Conservation (phyloP, 2,888 invertebrate species). For the Drosophila rellima region DNA sequence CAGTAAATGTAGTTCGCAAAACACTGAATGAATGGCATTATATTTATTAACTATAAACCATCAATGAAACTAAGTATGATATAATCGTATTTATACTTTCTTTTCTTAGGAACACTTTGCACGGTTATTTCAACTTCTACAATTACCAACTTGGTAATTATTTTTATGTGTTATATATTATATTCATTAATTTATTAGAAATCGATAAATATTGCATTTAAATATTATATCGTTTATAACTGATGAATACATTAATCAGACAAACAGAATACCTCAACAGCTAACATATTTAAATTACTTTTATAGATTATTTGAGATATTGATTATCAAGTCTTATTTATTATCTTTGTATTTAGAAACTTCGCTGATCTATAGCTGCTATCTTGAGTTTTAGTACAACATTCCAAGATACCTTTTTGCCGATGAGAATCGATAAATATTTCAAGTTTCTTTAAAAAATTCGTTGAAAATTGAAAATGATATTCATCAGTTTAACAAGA, state of each 20-base stretch:
- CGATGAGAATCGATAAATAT: too few relatives aligned
- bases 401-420: too few relatives aligned
- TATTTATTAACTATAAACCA: too few relatives aligned
- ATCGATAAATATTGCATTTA: background rate
- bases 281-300: background rate
- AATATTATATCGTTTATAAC: background rate
- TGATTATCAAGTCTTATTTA: constrained; percentile 1
- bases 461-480: too few relatives aligned
- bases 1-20: background rate
- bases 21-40: constrained; percentile 15
- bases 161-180: background rate
- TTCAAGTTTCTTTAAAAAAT: too few relatives aligned
- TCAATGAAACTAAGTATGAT: background rate
- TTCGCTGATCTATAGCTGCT: too few relatives aligned
- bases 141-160: background rate
- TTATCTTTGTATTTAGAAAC: background rate
- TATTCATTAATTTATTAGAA: background rate
- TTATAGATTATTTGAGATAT: constrained; percentile 1
- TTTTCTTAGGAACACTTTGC: too few relatives aligned
- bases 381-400: too few relatives aligned
- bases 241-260: background rate
- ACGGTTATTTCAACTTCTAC: too few relatives aligned
- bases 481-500: too few relatives aligned
- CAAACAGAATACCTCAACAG: background rate
- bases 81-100: background rate